Percentiles rank a stretch among this genome's conserved stretches.
Conservation (phyloP, 2,797 vertebrate genomes). For the Phrynocephalus guinanensis region DNA sequence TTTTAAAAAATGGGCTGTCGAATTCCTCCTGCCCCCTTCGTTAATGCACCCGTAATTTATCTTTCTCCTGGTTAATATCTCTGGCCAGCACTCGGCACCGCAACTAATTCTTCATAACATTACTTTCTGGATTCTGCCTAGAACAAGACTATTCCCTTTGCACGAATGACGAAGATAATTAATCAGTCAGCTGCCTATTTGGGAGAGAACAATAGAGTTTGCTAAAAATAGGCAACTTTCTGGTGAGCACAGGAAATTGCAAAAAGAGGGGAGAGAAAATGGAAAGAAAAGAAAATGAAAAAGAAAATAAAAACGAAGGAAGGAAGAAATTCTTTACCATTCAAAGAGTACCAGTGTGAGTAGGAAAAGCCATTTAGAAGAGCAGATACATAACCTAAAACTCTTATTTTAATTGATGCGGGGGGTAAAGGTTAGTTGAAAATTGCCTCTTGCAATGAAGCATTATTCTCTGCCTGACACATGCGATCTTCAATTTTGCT, state of each 20-base stretch:
- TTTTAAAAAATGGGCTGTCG: background rate
- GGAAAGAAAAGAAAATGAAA: no score
- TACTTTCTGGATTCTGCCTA: constrained; percentile 20
- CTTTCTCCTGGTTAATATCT: constrained; percentile 5
- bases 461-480: constrained; percentile 63
- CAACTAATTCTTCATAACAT: constrained; percentile 19
- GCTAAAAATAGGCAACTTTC: constrained; percentile 40
- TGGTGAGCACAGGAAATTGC: constrained; percentile 29
- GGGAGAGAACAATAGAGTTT: constrained; percentile 33
- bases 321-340: constrained; percentile 34
- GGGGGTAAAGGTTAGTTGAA: constrained; percentile 57
- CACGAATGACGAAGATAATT: constrained; percentile 35
- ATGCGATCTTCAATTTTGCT: constrained; percentile 62
- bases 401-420: constrained; percentile 62
- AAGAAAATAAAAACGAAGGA: no score
- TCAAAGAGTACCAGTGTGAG: constrained; percentile 29
- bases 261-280: background rate
- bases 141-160: background rate
- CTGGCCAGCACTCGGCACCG: background rate
- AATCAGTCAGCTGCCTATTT: constrained; percentile 41
- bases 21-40: no score
- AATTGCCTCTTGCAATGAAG: constrained; percentile 68
- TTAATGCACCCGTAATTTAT: background rate
- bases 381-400: constrained; percentile 54
- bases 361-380: constrained; percentile 60